These are phyloP conservation scores for Bucorvus abyssinicus DNA, from an alignment of 2,797 vertebrate genomes.

Conservation along the genomic window DNA sequence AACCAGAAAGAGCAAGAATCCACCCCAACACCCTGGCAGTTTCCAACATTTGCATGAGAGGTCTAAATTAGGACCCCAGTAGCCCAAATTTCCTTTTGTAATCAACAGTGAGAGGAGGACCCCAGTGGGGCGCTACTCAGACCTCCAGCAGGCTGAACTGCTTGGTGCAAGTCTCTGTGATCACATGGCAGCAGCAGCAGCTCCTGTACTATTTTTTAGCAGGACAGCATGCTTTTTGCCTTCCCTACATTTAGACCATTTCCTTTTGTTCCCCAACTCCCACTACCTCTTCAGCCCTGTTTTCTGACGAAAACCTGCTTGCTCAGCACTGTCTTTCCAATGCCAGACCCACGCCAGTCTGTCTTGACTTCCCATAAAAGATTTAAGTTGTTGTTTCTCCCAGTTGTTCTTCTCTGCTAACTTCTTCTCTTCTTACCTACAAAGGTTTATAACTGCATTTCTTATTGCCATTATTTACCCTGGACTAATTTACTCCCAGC, in stretches of 20 bases:
- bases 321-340: background rate
- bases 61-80: background rate
- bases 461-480: background rate
- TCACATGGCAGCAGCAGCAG: background rate
- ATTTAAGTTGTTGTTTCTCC: background rate
- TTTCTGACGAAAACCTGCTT: background rate
- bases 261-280: background rate
- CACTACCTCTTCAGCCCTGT: fast-evolving
- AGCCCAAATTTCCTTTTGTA: background rate
- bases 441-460: background rate
- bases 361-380: background rate
- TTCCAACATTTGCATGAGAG: background rate
- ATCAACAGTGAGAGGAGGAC: slow-evolving; percentile 9
- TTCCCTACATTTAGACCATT: fast-evolving
- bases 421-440: background rate
- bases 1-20: background rate
- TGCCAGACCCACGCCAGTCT: background rate
- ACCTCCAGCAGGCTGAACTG: background rate
- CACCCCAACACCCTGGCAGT: background rate
- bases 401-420: background rate
- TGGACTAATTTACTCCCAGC: fast-evolving
- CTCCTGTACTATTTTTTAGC: background rate
- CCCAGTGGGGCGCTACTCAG: background rate
- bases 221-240: background rate
- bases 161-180: background rate